Conservation (phyloP, 2,113 vertebrate genomes). For the Acinonyx jubatus region DNA sequence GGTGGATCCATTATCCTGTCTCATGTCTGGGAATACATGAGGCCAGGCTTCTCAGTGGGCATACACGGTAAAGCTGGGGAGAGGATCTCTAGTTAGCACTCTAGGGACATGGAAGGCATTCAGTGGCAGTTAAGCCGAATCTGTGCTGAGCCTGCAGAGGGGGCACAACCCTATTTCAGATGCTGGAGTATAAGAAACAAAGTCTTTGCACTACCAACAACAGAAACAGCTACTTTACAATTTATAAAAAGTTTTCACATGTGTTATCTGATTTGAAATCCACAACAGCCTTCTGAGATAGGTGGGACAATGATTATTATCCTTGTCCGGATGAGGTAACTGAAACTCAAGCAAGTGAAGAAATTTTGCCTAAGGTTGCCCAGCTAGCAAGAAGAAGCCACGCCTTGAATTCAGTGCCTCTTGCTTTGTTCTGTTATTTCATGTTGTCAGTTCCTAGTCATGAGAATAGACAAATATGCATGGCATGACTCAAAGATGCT, state of each 20-base stretch:
- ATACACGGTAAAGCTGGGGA: not conserved
- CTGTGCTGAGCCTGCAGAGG: not conserved
- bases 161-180: not conserved
- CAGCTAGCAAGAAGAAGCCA: not conserved
- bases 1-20: not conserved
- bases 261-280: constrained; percentile 30
- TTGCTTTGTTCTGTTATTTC: constrained; percentile 23
- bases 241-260: not conserved
- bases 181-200: not conserved
- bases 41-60: not conserved
- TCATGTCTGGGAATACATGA: not conserved
- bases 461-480: not conserved
- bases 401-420: not conserved
- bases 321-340: not conserved
- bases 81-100: not conserved
- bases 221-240: not conserved
- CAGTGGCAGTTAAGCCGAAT: not conserved
- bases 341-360: not conserved
- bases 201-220: not conserved
- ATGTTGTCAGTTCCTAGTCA: not conserved
- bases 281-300: not conserved
- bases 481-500: not conserved
- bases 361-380: not conserved
- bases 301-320: not conserved
- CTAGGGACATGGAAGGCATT: not conserved